phyloP scores from a whole-genome alignment of 2,797 vertebrate genomes.

The Micrastur ruficollis region DNA sequence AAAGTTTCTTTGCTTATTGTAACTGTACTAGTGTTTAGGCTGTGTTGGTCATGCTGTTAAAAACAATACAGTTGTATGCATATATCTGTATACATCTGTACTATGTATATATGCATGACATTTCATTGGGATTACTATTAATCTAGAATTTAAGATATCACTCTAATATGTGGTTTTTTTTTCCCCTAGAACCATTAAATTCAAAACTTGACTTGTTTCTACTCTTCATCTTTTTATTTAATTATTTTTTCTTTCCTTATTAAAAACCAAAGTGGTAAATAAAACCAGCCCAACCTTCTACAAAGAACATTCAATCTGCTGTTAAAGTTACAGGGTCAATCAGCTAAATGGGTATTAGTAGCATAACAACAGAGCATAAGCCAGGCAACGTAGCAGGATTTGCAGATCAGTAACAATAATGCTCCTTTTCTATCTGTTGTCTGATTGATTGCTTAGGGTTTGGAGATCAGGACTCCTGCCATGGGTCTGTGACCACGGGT shows the following conservation, averaged over 20 bases:
- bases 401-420: neutral
- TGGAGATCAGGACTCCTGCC: neutral
- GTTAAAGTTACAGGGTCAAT: neutral
- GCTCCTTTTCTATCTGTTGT: neutral
- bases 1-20: neutral
- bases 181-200: neutral
- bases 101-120: neutral
- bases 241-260: neutral
- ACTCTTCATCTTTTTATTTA: neutral
- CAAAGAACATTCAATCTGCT: neutral
- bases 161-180: neutral
- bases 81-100: neutral
- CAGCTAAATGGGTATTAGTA: neutral
- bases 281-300: neutral
- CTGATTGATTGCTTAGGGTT: neutral
- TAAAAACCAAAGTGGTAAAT: neutral
- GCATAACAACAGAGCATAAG: neutral
- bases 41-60: neutral
- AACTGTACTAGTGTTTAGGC: neutral
- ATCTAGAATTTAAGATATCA: neutral
- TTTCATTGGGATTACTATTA: neutral
- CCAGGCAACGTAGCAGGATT: neutral
- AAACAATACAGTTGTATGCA: neutral
- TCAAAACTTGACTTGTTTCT: neutral
- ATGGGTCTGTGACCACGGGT: fast-evolving